Evolutionary conservation across 2,888 invertebrate genomes (phyloP), one percentile per base, ranked within the genome.

Genomic region (Scrobipalpa costella): DNA sequence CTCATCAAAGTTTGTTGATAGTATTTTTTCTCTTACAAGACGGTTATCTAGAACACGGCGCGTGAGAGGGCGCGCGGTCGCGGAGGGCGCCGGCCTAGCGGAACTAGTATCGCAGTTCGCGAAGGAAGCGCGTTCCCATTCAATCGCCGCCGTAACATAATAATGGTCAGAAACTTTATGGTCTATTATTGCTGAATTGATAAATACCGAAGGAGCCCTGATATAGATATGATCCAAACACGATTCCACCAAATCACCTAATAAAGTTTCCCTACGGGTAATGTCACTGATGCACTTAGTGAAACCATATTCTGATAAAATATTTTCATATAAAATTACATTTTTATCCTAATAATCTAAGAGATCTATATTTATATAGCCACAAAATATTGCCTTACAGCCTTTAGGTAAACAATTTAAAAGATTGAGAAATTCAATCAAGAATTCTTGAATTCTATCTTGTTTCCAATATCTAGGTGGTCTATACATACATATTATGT

Each of bases 231-330:
- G 34, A 7, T 34, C 34, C 34, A 34, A 7, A 7, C 34, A 34
- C 34, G 34, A 34, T 34, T 64, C 62, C 21, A 64, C 62, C 1
- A 63, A 2, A 2, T 17, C 57, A 9, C 47, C 61, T 9, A 33
- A 58, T 0, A 66, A 7, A 50, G 64, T 55, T 64, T 66, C 64
- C 34, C 52, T 52, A 19, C 64, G 40, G 3, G 63, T 66, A 21
- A 64, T 27, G 9, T 55, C 8, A 62, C 63, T 36, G 7, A 66
- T 66, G n/a, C 64, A 66, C 36, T 61, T 63, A 9, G 36, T 34
- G 9, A 66, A 63, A 1, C 64, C 64, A 44, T 19, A 63, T 52
- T 66, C 66, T 9, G 64, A 11, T 17, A 66, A 36, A n/a, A 64
- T 5, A 57, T 44, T 63, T 62, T 64, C 64, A 57, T 64, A 66